Percentiles rank a stretch among this genome's conserved stretches.
Evolutionary conservation across 2,797 vertebrate genomes (phyloP).

Genomic region (Darevskia mixta): DNA sequence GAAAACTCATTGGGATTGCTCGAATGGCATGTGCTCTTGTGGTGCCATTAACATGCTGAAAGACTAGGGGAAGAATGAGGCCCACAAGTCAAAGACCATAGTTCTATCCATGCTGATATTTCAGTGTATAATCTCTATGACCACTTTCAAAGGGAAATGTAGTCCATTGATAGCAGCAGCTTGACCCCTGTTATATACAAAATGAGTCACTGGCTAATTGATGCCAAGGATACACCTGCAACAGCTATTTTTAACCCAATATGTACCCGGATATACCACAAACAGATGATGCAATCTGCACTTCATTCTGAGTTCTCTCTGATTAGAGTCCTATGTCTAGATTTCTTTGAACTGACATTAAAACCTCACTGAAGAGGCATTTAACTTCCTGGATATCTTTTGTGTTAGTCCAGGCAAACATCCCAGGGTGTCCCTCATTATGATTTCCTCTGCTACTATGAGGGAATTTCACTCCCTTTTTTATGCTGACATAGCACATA

Average conservation of each 20-base stretch:
- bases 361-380: slow-evolving; percentile 4
- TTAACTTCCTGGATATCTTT: neutral
- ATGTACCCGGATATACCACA: neutral
- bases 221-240: slow-evolving; percentile 4
- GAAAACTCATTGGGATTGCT: neutral
- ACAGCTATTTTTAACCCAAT: slow-evolving; percentile 3
- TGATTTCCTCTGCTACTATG: neutral
- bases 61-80: neutral
- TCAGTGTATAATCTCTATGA: neutral
- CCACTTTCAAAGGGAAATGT: neutral
- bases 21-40: neutral
- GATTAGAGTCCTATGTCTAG: neutral
- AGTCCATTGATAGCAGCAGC: neutral
- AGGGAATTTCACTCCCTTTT: neutral
- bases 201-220: neutral
- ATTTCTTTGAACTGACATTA: neutral
- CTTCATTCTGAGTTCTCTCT: neutral
- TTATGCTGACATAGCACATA: neutral
- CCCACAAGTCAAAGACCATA: neutral
- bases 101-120: neutral
- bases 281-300: slow-evolving; percentile 9
- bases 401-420: neutral
- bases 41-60: neutral
- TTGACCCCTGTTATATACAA: neutral
- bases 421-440: neutral